These are phyloP conservation scores for Malurus splendens DNA, from an alignment of 2,797 vertebrate species.

Conservation along the genomic window DNA sequence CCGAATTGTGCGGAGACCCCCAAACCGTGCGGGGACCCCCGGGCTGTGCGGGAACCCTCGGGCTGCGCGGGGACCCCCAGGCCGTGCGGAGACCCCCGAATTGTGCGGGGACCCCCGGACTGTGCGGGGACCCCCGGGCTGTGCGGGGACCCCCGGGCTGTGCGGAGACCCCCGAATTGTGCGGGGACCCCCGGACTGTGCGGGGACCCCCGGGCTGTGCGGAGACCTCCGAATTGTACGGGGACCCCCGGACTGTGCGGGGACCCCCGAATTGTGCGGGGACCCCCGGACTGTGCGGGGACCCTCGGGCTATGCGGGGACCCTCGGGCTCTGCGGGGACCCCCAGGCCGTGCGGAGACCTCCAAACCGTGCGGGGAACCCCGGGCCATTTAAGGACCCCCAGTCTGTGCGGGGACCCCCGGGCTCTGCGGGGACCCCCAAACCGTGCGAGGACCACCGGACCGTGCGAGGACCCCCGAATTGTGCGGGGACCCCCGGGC, in stretches of 20 bases:
- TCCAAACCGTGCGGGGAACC: not conserved
- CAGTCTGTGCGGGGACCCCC: not conserved
- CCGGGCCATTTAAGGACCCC: not conserved
- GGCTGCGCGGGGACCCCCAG: not conserved
- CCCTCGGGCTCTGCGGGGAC: not conserved
- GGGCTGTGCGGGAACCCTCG: too few relatives aligned
- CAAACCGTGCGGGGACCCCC: not conserved
- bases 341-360: not conserved
- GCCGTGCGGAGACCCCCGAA: too few relatives aligned
- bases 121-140: too few relatives aligned
- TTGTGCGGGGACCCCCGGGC: not conserved
- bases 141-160: too few relatives aligned
- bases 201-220: not conserved
- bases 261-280: too few relatives aligned
- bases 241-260: not conserved
- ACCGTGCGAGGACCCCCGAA: not conserved
- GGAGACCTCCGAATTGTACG: not conserved
- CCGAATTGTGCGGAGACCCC: not conserved
- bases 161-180: not conserved
- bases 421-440: not conserved
- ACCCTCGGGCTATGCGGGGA: not conserved
- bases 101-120: not conserved
- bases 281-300: too few relatives aligned
- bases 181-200: not conserved
- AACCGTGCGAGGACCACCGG: not conserved